phyloP scores from a whole-genome alignment of 2,888 invertebrate genomes.

The Hyles lineata region DNA sequence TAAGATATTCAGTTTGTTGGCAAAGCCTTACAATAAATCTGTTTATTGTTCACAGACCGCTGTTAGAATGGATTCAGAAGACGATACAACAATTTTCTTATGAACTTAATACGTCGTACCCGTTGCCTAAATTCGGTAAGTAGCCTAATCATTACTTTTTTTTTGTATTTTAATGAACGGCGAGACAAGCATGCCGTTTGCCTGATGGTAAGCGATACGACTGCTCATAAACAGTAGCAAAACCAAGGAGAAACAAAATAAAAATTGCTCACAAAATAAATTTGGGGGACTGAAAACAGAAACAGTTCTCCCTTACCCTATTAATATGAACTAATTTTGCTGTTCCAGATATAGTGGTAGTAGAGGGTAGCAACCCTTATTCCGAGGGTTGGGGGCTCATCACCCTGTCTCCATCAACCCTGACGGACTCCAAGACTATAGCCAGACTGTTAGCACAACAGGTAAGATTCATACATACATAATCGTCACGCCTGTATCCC shows the following conservation, averaged over 20 bases:
- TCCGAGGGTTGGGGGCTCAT: slow-evolving; percentile 94
- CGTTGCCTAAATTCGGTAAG: slow-evolving; percentile 92
- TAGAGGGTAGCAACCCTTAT: slow-evolving; percentile 88
- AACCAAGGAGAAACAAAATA: too few species aligned
- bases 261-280: too few species aligned
- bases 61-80: slow-evolving; percentile 90
- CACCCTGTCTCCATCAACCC: slow-evolving; percentile 66
- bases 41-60: slow-evolving; percentile 57
- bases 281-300: too few species aligned
- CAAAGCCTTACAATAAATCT: too few species aligned
- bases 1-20: too few species aligned
- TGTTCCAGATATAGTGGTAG: slow-evolving; percentile 87
- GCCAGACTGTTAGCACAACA: slow-evolving; percentile 89
- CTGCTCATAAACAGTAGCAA: too few species aligned
- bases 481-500: too few species aligned
- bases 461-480: slow-evolving; percentile 60
- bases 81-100: slow-evolving; percentile 92
- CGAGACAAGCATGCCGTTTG: too few species aligned
- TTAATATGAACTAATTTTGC: neutral
- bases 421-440: slow-evolving; percentile 74
- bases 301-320: too few species aligned
- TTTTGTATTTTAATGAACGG: too few species aligned
- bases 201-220: too few species aligned
- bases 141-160: slow-evolving; percentile 14
- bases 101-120: slow-evolving; percentile 92